Evolutionary conservation across 2,797 vertebrate genomes (phyloP).

Genomic region (Sebastes diploproa): DNA sequence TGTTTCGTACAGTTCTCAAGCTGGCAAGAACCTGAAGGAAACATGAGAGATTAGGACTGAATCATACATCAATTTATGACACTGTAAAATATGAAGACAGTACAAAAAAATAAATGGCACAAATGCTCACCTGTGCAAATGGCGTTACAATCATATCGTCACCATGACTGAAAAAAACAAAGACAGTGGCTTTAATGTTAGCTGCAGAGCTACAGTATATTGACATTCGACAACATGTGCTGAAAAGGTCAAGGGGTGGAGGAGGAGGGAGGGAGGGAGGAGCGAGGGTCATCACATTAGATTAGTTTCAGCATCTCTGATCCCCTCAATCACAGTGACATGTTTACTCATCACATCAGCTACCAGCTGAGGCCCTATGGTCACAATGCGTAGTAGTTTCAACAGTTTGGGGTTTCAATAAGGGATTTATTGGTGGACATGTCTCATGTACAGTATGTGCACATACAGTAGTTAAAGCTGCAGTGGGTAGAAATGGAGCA

Average conservation of each 20-base stretch:
- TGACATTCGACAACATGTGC: conserved; percentile 24
- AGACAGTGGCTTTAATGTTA: conserved; percentile 32
- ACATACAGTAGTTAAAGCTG: no score
- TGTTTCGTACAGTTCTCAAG: conserved; percentile 97
- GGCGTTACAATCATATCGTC: conserved; percentile 99
- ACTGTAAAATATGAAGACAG: not conserved
- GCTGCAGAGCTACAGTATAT: not conserved
- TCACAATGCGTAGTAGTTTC: conserved; percentile 1
- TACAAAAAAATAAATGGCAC: not conserved
- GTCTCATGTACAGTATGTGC: not conserved
- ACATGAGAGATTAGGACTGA: conserved; percentile 1
- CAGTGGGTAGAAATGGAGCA: no score
- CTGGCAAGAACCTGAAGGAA: conserved; percentile 92
- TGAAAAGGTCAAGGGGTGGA: conserved; percentile 8
- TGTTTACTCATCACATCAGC: conserved; percentile 33
- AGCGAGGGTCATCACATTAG: conserved; percentile 9
- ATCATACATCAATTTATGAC: not conserved
- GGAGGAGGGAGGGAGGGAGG: not conserved
- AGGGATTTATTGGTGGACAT: not conserved
- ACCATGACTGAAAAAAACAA: conserved; percentile 90
- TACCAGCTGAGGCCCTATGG: conserved; percentile 28
- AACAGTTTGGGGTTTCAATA: not conserved
- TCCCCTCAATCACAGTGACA: conserved; percentile 32
- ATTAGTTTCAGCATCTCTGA: conserved; percentile 38
- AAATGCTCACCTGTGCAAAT: conserved; percentile 93